Percentiles rank a stretch among this genome's conserved stretches.
phyloP scores from a whole-genome alignment of 2,797 vertebrate species.

The Adrianichthys oophorus region DNA sequence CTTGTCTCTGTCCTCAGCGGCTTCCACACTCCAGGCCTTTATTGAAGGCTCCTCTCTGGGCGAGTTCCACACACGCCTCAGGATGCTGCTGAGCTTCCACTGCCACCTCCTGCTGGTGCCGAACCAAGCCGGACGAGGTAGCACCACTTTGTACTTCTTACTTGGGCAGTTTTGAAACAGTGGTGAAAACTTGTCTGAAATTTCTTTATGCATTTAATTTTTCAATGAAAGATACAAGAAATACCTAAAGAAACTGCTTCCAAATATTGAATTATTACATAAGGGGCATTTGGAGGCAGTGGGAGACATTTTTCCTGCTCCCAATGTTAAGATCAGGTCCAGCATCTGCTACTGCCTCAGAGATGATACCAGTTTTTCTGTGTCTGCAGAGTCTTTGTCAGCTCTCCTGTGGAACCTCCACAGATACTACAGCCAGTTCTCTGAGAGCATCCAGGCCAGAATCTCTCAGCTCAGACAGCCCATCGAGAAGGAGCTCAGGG shows the following conservation, averaged over 20 bases:
- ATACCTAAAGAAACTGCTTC: background rate
- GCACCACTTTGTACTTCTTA: background rate
- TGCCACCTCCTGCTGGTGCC: conserved; percentile 90
- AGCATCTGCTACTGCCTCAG: background rate
- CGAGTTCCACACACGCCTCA: conserved; percentile 86
- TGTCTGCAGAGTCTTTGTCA: conserved; percentile 81
- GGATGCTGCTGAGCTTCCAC: conserved; percentile 91
- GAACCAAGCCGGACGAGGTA: conserved; percentile 82
- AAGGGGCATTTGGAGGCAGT: too few species aligned
- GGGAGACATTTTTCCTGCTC: too few species aligned
- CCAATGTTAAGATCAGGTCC: too few species aligned
- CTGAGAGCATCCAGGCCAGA: conserved; percentile 80
- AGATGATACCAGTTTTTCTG: background rate
- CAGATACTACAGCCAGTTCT: conserved; percentile 94
- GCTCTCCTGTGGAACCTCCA: conserved; percentile 94
- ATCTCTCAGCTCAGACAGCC: conserved; percentile 87
- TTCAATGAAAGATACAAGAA: background rate
- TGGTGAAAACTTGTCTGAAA: too few species aligned
- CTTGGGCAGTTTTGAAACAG: background rate
- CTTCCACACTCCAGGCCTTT: conserved; percentile 88
- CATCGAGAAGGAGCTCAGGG: conserved; percentile 96
- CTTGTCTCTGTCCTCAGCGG: conserved; percentile 76
- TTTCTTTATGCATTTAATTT: background rate
- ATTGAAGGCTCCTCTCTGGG: conserved; percentile 91
- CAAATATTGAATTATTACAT: too few species aligned